These are phyloP conservation scores for Calephelis perditalis DNA, from an alignment of 2,888 invertebrate genomes.

Conservation along the genomic window DNA sequence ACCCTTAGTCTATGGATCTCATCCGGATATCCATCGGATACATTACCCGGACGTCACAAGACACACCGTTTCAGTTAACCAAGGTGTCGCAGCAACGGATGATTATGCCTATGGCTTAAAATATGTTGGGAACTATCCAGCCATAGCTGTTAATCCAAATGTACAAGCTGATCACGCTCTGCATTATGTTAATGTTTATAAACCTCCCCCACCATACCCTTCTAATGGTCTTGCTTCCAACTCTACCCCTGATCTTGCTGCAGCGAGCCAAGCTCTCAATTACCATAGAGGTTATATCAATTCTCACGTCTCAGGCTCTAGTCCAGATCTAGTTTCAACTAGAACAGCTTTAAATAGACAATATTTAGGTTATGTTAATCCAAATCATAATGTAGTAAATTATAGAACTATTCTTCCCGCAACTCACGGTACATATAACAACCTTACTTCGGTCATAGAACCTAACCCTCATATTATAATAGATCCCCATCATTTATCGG, in stretches of 20 bases:
- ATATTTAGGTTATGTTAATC: conserved; percentile 58
- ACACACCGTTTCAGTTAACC: conserved; percentile 60
- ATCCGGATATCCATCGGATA: conserved; percentile 85
- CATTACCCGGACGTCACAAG: conserved; percentile 82
- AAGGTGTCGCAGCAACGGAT: conserved; percentile 43
- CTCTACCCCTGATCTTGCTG: conserved; percentile 90
- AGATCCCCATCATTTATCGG: conserved; percentile 76
- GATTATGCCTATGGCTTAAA: conserved; percentile 58
- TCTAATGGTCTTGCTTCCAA: conserved; percentile 87
- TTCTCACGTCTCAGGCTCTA: conserved; percentile 84
- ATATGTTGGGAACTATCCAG: conserved; percentile 56
- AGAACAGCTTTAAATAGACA: conserved; percentile 79
- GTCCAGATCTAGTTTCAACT: conserved; percentile 87
- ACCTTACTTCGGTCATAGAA: conserved; percentile 80
- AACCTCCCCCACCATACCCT: conserved; percentile 92
- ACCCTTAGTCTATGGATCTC: conserved; percentile 81
- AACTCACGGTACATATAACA: conserved; percentile 85
- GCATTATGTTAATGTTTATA: conserved; percentile 83
- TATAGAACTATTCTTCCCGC: conserved; percentile 61
- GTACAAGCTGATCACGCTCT: conserved; percentile 65
- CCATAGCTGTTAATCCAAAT: conserved; percentile 57
- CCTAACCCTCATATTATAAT: conserved; percentile 74
- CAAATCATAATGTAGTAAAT: conserved; percentile 49
- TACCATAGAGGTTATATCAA: conserved; percentile 67
- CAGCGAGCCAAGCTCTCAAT: conserved; percentile 80